These are phyloP conservation scores for Drosophila varians DNA, from an alignment of 1,140 invertebrate species.

Conservation along the genomic window DNA sequence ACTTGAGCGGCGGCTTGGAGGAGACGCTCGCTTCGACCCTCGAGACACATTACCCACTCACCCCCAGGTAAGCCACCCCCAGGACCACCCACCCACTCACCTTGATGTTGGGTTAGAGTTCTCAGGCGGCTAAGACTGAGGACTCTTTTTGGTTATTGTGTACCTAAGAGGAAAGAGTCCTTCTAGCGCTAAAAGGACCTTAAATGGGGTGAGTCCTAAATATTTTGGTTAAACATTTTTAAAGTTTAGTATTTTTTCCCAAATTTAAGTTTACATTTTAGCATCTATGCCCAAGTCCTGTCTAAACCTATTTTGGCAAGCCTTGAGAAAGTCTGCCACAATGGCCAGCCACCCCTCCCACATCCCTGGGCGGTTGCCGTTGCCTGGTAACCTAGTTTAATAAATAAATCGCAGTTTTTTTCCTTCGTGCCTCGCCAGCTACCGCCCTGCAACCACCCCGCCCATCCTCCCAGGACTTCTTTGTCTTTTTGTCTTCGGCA, in stretches of 20 bases:
- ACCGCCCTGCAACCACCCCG: background rate
- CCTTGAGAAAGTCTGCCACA: conserved; percentile 21
- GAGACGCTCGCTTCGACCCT: conserved; percentile 29
- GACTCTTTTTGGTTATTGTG: background rate
- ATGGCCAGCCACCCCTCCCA: background rate
- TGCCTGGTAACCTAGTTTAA: conserved; percentile 82
- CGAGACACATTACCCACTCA: conserved; percentile 50
- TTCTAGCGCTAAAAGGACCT: background rate
- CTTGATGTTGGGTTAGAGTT: background rate
- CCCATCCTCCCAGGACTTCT: conserved; percentile 7
- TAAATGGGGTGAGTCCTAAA: background rate
- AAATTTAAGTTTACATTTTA: conserved; percentile 6
- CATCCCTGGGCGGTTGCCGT: conserved; percentile 14
- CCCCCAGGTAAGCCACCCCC: background rate
- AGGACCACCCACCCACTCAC: background rate
- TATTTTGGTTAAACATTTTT: background rate
- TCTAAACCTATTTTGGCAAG: conserved; percentile 21
- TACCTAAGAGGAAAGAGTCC: background rate
- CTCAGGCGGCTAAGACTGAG: conserved; percentile 1
- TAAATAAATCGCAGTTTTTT: conserved; percentile 73
- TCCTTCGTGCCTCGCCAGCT: conserved; percentile 21
- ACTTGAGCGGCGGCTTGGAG: conserved; percentile 55
- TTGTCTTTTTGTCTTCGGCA: conserved; percentile 73
- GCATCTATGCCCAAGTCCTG: conserved; percentile 5
- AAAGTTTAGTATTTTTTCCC: background rate